A percentile compares a stretch with the other conserved stretches of the same genome.
Evolutionary conservation across 2,888 invertebrate genomes (phyloP).

Genomic region (Andrena trimmerana): DNA sequence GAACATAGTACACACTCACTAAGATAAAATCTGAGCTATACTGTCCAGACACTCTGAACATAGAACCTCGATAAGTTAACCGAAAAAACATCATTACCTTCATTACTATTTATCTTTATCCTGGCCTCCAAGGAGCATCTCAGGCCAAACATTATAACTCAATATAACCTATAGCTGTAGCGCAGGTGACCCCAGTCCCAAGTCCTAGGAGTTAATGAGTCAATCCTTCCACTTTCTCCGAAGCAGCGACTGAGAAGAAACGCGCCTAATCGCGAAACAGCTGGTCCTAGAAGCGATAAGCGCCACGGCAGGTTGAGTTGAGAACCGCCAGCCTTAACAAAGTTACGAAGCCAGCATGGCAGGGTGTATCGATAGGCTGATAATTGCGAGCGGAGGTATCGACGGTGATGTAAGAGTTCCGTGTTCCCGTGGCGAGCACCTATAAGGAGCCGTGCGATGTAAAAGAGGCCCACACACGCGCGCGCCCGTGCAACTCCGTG

Average conservation of each 20-base stretch:
- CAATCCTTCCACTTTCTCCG: constrained; percentile 1
- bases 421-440: constrained; percentile 68
- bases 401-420: constrained; percentile 79
- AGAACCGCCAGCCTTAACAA: constrained; percentile 28
- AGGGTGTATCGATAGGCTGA: constrained; percentile 41
- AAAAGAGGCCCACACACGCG: background rate
- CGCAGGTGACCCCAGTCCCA: background rate
- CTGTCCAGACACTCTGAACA: too few relatives aligned
- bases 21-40: too few relatives aligned
- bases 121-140: too few relatives aligned
- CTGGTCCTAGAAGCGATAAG: background rate
- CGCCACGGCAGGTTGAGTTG: background rate
- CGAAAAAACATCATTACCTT: too few relatives aligned
- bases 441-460: constrained; percentile 3
- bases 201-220: background rate
- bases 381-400: constrained; percentile 59
- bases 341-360: constrained; percentile 24
- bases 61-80: too few relatives aligned
- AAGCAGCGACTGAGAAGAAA: background rate
- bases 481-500: background rate
- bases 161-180: background rate
- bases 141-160: too few relatives aligned
- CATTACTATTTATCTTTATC: too few relatives aligned
- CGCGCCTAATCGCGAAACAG: background rate
- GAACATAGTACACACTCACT: too few relatives aligned